phyloP scores from a whole-genome alignment of 1,140 invertebrate species.

The Heliconius congener region DNA sequence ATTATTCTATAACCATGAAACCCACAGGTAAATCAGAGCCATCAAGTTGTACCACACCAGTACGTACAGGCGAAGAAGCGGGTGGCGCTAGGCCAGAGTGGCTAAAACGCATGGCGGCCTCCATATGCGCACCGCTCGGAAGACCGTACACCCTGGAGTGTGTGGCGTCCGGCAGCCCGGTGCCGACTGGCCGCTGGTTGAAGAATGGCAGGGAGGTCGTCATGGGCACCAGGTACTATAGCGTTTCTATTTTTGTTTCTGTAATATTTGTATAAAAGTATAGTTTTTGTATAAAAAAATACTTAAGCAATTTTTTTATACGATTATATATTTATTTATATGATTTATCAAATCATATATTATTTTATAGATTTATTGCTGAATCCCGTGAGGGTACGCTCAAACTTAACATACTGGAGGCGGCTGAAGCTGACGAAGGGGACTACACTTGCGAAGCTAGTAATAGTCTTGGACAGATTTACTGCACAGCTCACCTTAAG shows the following conservation, averaged over 20 bases:
- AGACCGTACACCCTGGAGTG: conserved; percentile 93
- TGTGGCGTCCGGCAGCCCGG: conserved; percentile 94
- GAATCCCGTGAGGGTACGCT: conserved; percentile 91
- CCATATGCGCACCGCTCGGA: conserved; percentile 91
- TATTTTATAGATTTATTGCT: conserved; percentile 82
- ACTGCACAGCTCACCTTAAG: conserved; percentile 92
- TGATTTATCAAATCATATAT: neutral
- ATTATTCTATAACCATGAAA: neutral
- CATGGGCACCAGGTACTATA: conserved; percentile 56
- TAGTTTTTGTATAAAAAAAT: neutral
- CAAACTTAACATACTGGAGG: conserved; percentile 93
- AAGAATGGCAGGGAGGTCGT: conserved; percentile 95
- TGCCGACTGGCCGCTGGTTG: conserved; percentile 94
- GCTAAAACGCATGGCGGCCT: conserved; percentile 89
- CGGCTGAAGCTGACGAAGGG: conserved; percentile 95
- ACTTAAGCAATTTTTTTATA: neutral
- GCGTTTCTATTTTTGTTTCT: too few species aligned
- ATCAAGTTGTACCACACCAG: conserved; percentile 91
- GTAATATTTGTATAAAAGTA: too few species aligned
- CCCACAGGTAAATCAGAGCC: conserved; percentile 91
- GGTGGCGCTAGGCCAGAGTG: conserved; percentile 97
- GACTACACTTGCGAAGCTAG: conserved; percentile 98
- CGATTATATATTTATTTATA: neutral
- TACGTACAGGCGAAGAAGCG: conserved; percentile 93
- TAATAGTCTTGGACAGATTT: conserved; percentile 95